phyloP scores from a whole-genome alignment of 2,888 invertebrate genomes.

The Drosophila rellima region DNA sequence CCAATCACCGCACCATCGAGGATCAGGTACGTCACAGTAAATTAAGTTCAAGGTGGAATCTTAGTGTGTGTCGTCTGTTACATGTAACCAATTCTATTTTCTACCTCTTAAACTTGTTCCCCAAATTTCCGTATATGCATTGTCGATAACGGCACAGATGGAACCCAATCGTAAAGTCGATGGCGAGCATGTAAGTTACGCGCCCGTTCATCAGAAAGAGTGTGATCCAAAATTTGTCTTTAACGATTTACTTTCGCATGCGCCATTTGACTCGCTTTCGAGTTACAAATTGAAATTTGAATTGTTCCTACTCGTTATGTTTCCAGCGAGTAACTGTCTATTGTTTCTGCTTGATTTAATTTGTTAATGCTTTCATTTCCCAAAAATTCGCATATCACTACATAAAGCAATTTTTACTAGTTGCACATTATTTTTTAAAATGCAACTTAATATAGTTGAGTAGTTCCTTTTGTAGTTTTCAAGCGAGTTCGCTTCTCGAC shows the following conservation, averaged over 20 bases:
- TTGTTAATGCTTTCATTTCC: background rate
- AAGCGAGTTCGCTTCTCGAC: no score
- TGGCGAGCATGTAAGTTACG: slow-evolving; percentile 92
- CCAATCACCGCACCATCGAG: slow-evolving; percentile 98
- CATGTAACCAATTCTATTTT: slow-evolving; percentile 27
- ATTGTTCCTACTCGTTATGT: background rate
- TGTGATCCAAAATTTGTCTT: slow-evolving; percentile 4
- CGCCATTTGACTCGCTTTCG: background rate
- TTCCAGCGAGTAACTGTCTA: background rate
- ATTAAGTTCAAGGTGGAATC: background rate
- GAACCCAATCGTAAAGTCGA: slow-evolving; percentile 93
- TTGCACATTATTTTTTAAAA: no score
- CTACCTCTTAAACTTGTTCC: slow-evolving; percentile 24
- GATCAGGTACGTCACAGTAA: slow-evolving; percentile 92
- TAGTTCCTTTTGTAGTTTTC: no score
- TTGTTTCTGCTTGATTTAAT: background rate
- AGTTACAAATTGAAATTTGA: background rate
- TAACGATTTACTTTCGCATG: slow-evolving; percentile 15
- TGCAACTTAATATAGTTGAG: no score
- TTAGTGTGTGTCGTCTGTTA: background rate
- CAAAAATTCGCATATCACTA: background rate
- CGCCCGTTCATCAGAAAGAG: slow-evolving; percentile 8
- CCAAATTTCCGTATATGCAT: slow-evolving; percentile 23
- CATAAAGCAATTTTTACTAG: background rate
- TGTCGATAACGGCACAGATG: slow-evolving; percentile 87